Base-by-base conservation (phyloP, 2,113 vertebrate species). In the Sapayoa aenigma region DNA sequence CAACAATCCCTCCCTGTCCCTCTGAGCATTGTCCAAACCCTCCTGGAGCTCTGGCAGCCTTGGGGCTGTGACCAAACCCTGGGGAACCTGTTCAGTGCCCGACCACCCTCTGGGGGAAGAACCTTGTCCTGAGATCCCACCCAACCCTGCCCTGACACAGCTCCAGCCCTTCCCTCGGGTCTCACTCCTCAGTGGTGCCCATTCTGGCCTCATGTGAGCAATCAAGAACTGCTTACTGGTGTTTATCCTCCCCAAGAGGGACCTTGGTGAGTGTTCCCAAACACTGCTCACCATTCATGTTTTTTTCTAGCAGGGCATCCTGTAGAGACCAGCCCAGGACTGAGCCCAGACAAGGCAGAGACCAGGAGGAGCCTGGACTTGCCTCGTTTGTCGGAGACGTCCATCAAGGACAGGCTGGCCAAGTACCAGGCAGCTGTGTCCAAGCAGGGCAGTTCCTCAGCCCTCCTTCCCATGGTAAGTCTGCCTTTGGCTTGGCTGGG, bases 361-460 rank as follows among this genome's bases (percentile, higher is more conserved):
- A 56, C 3, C 84, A 97, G 92, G 94, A 97, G 53, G 66, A 97
- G 93, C 67, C 84, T 98, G 80, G 98, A 98, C 74, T 90, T 98
- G 55, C 97, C 98, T 22, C 98, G 97, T 46, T 95, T 99, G 3
- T 97, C 98, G 2, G 99, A 99, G 75, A 98, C 98, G 0, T 99
- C 99, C 2, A 98, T 99, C 65, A 98, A 98, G 92, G 99, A 99
- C 91, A 97, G 99, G 89, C 98, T 99, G 99, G 99, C 99, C 7
- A 99, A 99, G 85, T 99, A 99, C 85, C 98, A 99, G 96, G 99
- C 99, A 25, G 99, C 99, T 59, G 98, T 99, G 93, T 99, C 98
- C 93, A 99, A 98, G 97, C 98, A 98, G 94, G 98, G 95, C 73
- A 94, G 72, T 4, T 82, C 93, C 53, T 53, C 74, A 65, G 98